Conservation (phyloP, 2,113 vertebrate species). For the Mionectes macconnelli region DNA sequence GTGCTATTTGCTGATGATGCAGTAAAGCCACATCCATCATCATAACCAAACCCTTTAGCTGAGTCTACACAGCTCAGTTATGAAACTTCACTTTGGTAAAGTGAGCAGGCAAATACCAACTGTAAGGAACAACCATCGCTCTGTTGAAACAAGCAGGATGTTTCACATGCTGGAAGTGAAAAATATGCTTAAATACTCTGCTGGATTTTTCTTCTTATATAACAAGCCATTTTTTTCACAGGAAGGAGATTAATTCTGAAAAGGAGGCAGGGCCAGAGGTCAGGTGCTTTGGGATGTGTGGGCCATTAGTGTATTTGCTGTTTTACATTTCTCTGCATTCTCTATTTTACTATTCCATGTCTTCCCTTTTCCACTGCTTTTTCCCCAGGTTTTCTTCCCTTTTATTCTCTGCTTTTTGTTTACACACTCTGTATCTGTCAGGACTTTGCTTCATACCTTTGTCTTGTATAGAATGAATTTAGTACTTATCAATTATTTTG, state of each 20-base stretch:
- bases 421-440: neutral
- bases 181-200: neutral
- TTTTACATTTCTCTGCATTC: neutral
- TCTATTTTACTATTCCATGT: neutral
- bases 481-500: neutral
- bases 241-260: neutral
- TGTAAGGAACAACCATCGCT: neutral
- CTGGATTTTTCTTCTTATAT: neutral
- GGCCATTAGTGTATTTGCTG: neutral
- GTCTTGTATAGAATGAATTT: neutral
- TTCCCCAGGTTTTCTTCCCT: neutral
- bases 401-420: neutral
- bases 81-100: neutral
- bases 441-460: neutral
- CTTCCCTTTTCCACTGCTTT: neutral
- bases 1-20: neutral
- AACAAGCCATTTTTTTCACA: neutral
- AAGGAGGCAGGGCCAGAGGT: neutral
- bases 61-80: neutral
- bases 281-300: neutral
- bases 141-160: neutral
- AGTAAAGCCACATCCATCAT: neutral
- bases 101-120: neutral
- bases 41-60: neutral
- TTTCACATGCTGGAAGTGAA: neutral